Conservation (phyloP, 2,113 vertebrate species). For the Podiceps cristatus region DNA sequence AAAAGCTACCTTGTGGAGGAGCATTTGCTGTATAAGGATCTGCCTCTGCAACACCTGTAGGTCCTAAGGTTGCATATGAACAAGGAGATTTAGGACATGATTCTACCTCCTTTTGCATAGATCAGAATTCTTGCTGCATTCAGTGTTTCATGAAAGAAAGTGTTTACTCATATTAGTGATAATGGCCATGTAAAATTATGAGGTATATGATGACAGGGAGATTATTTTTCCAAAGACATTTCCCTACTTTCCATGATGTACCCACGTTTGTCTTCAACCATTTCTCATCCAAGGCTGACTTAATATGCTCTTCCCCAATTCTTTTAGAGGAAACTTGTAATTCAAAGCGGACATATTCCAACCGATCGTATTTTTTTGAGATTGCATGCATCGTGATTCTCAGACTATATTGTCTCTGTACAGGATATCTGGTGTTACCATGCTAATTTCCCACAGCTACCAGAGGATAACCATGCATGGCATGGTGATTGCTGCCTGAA, state of each 20-base stretch:
- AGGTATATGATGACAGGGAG: not conserved
- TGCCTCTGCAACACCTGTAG: not conserved
- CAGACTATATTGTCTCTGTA: not conserved
- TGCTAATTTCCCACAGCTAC: not conserved
- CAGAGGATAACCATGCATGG: not conserved
- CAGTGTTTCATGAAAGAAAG: not conserved
- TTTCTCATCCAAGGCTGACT: not conserved
- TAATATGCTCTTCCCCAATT: not conserved
- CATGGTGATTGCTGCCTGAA: not conserved
- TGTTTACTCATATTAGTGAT: not conserved
- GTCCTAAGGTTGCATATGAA: not conserved
- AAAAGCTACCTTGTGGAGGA: not conserved
- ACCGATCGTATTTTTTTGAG: not conserved
- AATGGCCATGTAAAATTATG: not conserved
- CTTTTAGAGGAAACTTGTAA: not conserved
- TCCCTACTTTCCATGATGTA: not conserved
- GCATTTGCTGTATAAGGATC: not conserved
- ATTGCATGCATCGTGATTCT: not conserved
- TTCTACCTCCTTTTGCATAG: not conserved
- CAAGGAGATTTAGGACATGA: not conserved
- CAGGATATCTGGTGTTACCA: fast-evolving
- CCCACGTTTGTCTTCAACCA: not conserved
- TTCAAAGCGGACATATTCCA: not conserved
- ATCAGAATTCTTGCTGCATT: not conserved
- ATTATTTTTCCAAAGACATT: not conserved